Evolutionary conservation across 2,888 invertebrate genomes (phyloP), one percentile per base, ranked within the genome.

Genomic region (Cecidostiba fungosa): DNA sequence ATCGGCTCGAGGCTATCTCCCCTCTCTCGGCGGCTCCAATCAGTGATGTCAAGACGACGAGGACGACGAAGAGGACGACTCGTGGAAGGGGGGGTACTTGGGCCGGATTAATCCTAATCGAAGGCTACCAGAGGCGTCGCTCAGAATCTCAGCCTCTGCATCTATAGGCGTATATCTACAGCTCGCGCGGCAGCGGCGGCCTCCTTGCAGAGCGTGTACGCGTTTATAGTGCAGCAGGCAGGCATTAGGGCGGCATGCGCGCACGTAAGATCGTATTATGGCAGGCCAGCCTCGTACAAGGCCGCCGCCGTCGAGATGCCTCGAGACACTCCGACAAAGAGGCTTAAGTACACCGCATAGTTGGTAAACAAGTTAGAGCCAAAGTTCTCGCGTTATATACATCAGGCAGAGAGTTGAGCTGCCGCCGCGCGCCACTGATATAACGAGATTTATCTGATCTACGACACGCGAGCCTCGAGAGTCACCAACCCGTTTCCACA

Each of bases 391-490:
- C 54, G 43, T n/a, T n/a, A n/a, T n/a, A n/a, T 10, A 10, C 43
- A 43, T 12, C 10, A 2, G 10, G 10, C 72, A 16, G 43, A 47
- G 62, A 36, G 74, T 12, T n/a, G 70, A 14, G 36, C 26, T 47
- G 47, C 6, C 12, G 29, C 36, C 12, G 29, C 36, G 54, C 19
- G 43, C 16, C n/a, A 5, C 8, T 73, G 50, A 36, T 74, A 54
- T 82, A 85, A 85, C 85, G 82, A 85, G 85, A 85, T 85, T 85
- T 85, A 78, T 82, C 85, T 79, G 85, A 85, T 85, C 85, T 82
- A 43, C 66, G 82, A 82, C 82, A 81, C 81, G 81, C 72, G 73
- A 73, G 62, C 59, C 29, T 16, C 26, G 39, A n/a, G 54, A 54
- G 54, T 59, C 54, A 59, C 2, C 50, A 16, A 23, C 14, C 26